These are phyloP conservation scores for Sisyra nigra DNA, from an alignment of 2,888 invertebrate genomes.

Conservation along the genomic window DNA sequence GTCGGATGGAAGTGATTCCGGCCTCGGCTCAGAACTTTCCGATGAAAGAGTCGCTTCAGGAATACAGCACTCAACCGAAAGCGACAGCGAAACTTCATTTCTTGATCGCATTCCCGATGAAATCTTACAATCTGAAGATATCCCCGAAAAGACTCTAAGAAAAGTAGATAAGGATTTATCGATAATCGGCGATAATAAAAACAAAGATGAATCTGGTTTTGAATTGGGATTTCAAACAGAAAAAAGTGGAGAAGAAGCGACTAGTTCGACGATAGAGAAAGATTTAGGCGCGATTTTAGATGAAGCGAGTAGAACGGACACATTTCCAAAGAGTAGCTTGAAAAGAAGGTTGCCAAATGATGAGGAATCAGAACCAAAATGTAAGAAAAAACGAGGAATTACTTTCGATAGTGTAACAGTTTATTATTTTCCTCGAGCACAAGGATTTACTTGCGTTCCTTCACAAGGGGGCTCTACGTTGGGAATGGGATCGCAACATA, in stretches of 20 bases:
- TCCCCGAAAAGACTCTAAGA: constrained; percentile 5
- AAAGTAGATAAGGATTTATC: neutral
- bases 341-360: constrained; percentile 42
- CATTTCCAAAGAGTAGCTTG: constrained; percentile 44
- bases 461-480: constrained; percentile 83
- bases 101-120: constrained; percentile 29
- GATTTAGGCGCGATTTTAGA: constrained; percentile 11
- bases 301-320: constrained; percentile 10
- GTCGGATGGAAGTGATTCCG: constrained; percentile 74
- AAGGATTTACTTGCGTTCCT: constrained; percentile 84
- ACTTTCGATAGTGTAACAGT: constrained; percentile 86
- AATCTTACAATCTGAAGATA: constrained; percentile 16
- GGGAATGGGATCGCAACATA: constrained; percentile 71
- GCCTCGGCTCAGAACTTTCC: constrained; percentile 58
- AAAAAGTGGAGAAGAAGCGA: neutral
- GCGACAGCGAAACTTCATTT: constrained; percentile 35
- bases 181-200: constrained; percentile 11
- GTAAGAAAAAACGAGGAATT: constrained; percentile 65
- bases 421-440: constrained; percentile 85
- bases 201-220: constrained; percentile 14
- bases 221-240: neutral
- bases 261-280: constrained; percentile 10
- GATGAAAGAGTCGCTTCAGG: constrained; percentile 31
- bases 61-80: constrained; percentile 20
- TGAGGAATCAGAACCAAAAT: constrained; percentile 29